phyloP scores from a whole-genome alignment of 2,888 invertebrate genomes.

The Lobophora halterata region DNA sequence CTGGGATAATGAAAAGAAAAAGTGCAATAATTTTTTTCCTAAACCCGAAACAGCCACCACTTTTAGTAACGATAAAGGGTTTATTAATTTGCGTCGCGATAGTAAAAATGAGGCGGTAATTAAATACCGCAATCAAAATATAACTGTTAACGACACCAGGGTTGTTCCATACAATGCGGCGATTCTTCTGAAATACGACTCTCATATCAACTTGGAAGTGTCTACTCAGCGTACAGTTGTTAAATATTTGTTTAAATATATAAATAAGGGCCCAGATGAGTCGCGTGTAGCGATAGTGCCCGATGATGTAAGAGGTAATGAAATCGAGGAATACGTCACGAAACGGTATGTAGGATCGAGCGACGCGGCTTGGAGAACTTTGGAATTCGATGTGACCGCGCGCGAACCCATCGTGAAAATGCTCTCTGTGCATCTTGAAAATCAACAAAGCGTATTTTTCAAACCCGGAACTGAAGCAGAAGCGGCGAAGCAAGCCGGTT shows the following conservation, averaged over 20 bases:
- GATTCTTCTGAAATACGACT: background rate
- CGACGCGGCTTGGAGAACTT: slow-evolving; percentile 12
- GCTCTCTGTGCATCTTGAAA: slow-evolving; percentile 5
- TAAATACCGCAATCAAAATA: background rate
- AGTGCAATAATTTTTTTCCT: slow-evolving; percentile 10
- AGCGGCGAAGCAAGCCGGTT: background rate
- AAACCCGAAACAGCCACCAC: slow-evolving; percentile 3
- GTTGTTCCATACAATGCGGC: background rate
- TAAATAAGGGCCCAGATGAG: background rate
- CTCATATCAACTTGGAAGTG: background rate
- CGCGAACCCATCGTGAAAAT: slow-evolving; percentile 11
- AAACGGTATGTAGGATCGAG: slow-evolving; percentile 6
- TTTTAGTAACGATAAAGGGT: slow-evolving; percentile 1
- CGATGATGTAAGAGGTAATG: no score
- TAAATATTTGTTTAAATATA: background rate
- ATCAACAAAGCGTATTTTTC: slow-evolving; percentile 8
- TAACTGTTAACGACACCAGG: background rate
- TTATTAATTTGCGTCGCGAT: slow-evolving; percentile 3
- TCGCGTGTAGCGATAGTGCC: no score
- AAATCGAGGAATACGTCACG: slow-evolving; percentile 7
- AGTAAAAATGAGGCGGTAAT: slow-evolving; percentile 1
- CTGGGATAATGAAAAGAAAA: background rate
- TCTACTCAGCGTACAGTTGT: background rate
- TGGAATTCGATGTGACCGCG: slow-evolving; percentile 9
- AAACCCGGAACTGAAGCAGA: background rate